Base-by-base conservation (phyloP, 2,888 invertebrate species). In the Drosophila histrio region DNA sequence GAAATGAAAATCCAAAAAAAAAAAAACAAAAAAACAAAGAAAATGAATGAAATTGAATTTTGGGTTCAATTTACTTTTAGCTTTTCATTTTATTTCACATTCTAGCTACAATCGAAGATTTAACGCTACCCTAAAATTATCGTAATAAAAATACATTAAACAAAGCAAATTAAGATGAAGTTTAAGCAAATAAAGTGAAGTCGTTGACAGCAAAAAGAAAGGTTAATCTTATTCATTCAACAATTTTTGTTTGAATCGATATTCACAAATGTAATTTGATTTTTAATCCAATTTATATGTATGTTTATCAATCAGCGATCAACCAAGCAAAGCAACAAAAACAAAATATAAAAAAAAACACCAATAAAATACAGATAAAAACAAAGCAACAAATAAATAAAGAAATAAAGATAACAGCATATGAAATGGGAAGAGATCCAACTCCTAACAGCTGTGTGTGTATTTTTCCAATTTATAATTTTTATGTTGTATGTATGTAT, bases 401-500 rank as follows among this genome's bases (percentile, higher is more conserved):
- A 15, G 41, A 50, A 41, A 58, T 30, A 54, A 65, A 46, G 44
- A 56, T 28, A 64, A 61, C 49, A 71, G 38, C 54, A 59, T 53
- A 24, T 22, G 30, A 46, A 56, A 54, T 43, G 54, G 39, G 57
- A 47, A 56, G 22, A 44, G 52, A 71, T 49, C 49, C 60, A 53
- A 76, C 49, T 68, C 73, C 76, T 65, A 52, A 66, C 39, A 68
- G 71, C 60, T 74, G 75, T 75, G 64, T 74, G 74, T 77, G 74
- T 74, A 74, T 82, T 72, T 86, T 83, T 83, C 80, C 86, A 79
- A 86, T 82, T 80, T 81, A 79, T 77, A 78, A 76, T 83, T 86
- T 86, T 73, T 87, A 85, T 87, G 88, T 89, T 89, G 89, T 87
- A 86, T 83, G 88, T 87, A 89, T 87, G 88, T 87, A 81, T 77